phyloP scores from a whole-genome alignment of 2,888 invertebrate species.

The Melitaea athalia region DNA sequence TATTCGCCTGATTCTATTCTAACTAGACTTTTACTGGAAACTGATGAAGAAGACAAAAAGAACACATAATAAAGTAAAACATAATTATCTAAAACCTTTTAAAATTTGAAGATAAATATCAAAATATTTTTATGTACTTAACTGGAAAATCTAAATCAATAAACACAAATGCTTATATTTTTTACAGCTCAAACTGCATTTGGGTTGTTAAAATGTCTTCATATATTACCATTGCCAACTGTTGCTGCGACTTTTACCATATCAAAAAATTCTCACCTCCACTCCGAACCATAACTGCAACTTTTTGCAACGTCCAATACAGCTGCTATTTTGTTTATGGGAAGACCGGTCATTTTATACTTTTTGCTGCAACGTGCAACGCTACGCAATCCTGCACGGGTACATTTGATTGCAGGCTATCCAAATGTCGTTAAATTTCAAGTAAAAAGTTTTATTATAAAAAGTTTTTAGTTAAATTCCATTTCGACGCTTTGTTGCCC shows the following conservation, averaged over 20 bases:
- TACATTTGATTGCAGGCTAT: constrained; percentile 33
- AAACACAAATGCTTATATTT: not conserved
- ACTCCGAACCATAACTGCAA: constrained; percentile 48
- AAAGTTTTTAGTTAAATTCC: constrained; percentile 21
- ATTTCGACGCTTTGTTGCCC: constrained; percentile 14
- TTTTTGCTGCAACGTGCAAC: constrained; percentile 27
- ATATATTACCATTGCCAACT: constrained; percentile 39
- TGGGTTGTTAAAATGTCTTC: not conserved
- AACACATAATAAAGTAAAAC: no score
- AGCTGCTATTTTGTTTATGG: constrained; percentile 72
- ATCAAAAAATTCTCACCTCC: constrained; percentile 36
- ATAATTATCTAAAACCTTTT: no score
- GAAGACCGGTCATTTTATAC: constrained; percentile 28
- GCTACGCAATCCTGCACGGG: constrained; percentile 16
- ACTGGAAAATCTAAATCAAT: no score
- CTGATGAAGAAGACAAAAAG: no score
- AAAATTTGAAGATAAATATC: no score
- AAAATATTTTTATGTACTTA: no score
- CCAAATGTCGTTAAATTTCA: constrained; percentile 30
- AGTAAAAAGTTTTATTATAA: constrained; percentile 29
- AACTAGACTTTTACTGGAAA: no score
- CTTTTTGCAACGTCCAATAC: constrained; percentile 68
- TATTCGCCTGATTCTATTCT: no score
- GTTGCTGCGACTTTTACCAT: constrained; percentile 41
- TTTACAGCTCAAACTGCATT: not conserved